These are phyloP conservation scores for Pelvicachromis taeniatus DNA, from an alignment of 2,113 vertebrate species.

Conservation along the genomic window DNA sequence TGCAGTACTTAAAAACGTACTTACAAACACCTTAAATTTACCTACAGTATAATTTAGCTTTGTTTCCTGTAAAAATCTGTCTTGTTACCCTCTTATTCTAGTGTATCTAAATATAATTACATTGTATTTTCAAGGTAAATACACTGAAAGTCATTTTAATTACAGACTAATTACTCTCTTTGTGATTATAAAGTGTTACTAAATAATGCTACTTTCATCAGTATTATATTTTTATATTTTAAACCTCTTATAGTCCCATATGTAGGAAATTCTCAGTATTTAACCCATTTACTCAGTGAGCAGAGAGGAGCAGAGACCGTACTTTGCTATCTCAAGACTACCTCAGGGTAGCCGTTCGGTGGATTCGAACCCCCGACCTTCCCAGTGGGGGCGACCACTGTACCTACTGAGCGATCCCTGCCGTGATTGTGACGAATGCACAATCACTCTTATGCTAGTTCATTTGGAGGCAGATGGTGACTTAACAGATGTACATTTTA, in stretches of 20 bases:
- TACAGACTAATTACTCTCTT: background rate
- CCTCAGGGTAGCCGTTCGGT: no score
- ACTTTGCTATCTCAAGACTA: no score
- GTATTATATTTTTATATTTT: no score
- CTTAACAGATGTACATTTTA: background rate
- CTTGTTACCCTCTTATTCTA: background rate
- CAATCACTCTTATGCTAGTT: background rate
- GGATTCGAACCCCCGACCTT: no score
- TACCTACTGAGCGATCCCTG: no score
- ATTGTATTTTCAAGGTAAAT: background rate
- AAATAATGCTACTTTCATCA: background rate
- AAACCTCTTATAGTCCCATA: no score
- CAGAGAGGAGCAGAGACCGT: no score
- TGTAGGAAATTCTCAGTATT: no score
- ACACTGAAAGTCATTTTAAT: background rate
- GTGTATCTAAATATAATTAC: background rate
- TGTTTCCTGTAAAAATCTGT: background rate
- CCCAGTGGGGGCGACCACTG: no score
- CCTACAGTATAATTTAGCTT: fast-evolving
- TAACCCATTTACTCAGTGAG: no score
- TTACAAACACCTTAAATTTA: no score
- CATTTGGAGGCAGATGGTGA: background rate
- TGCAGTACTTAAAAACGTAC: background rate
- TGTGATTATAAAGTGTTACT: background rate
- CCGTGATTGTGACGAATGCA: background rate